These are phyloP conservation scores for Drusus annulatus DNA, from an alignment of 1,140 invertebrate species.

Conservation along the genomic window DNA sequence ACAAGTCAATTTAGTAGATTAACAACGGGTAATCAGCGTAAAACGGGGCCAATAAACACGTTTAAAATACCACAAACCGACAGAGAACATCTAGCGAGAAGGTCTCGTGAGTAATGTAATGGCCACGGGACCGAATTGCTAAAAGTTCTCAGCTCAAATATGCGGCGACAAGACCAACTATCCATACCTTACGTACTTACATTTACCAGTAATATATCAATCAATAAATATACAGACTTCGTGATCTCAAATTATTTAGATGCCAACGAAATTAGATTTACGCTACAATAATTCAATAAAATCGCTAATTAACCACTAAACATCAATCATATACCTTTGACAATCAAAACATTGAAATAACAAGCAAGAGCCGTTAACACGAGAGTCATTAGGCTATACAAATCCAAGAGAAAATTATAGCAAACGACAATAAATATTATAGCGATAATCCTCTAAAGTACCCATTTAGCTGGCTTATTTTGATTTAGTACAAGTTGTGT, in stretches of 20 bases:
- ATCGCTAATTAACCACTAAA: background rate
- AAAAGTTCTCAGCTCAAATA: slow-evolving; percentile 2
- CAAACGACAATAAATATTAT: background rate
- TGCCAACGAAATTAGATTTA: background rate
- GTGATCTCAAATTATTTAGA: too few species aligned
- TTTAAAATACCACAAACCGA: slow-evolving; percentile 58
- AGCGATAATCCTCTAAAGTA: slow-evolving; percentile 13
- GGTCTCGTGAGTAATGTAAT: slow-evolving; percentile 44
- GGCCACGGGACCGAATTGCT: slow-evolving; percentile 1
- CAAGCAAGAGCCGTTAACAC: slow-evolving; percentile 10
- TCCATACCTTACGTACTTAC: background rate
- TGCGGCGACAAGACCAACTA: background rate
- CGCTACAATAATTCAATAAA: background rate
- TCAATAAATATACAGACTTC: too few species aligned
- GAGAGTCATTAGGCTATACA: background rate
- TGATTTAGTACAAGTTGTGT: slow-evolving; percentile 12
- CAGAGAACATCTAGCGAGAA: slow-evolving; percentile 48
- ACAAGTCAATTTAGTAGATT: slow-evolving; percentile 59
- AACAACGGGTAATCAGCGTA: slow-evolving; percentile 57
- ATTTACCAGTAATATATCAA: too few species aligned
- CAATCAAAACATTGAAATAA: too few species aligned
- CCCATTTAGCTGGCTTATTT: slow-evolving; percentile 7
- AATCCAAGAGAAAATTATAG: background rate
- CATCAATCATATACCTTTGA: slow-evolving; percentile 2
- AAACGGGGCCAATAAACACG: slow-evolving; percentile 58